Evolutionary conservation across 2,888 invertebrate genomes (phyloP).

Genomic region (Invenusta paracnida): DNA sequence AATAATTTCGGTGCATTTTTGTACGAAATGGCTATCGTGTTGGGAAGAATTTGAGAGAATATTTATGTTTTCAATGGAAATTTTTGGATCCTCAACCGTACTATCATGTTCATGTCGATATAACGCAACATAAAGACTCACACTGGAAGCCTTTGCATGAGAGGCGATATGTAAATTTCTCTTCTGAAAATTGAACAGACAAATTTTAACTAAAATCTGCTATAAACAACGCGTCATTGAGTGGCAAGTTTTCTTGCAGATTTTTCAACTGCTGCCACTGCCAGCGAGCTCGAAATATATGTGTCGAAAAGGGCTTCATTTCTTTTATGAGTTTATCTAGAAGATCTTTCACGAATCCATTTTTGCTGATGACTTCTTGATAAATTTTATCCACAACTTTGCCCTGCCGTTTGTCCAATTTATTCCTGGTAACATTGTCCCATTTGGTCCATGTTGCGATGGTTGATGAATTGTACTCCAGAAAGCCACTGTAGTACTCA

Average conservation of each 20-base stretch:
- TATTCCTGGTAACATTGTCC: background rate
- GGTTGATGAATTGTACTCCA: conserved; percentile 8
- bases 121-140: conserved; percentile 7
- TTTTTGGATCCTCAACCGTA: background rate
- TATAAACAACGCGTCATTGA: background rate
- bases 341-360: conserved; percentile 3
- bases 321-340: background rate
- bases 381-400: conserved; percentile 9
- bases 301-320: conserved; percentile 12
- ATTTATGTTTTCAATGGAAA: background rate
- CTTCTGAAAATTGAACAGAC: background rate
- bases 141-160: background rate
- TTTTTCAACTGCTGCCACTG: conserved; percentile 26
- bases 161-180: background rate
- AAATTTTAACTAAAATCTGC: conserved; percentile 3
- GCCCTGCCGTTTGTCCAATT: conserved; percentile 8
- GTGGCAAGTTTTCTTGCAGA: conserved; percentile 11
- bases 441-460: conserved; percentile 21
- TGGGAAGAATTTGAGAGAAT: conserved; percentile 14
- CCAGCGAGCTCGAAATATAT: conserved; percentile 12
- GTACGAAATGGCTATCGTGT: conserved; percentile 19
- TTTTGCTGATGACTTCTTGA: conserved; percentile 16
- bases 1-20: background rate
- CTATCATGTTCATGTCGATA: background rate
- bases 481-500: background rate